Evolutionary conservation across 92 coral and sea anemone genomes (phyloP).

Genomic region (Palythoa heliodiscus): DNA sequence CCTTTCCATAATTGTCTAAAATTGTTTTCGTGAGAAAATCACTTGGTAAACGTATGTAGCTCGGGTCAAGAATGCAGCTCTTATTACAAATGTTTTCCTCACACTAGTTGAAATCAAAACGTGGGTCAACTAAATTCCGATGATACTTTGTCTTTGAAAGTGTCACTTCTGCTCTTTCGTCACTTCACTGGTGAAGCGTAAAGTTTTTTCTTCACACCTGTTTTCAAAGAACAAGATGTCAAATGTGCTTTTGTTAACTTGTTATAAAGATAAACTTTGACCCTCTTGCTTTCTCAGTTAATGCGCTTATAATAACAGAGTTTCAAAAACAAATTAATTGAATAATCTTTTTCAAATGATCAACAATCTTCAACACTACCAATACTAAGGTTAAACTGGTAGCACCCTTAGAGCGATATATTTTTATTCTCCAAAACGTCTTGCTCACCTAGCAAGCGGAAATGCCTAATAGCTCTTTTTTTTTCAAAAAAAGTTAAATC

Average conservation of each 20-base stretch:
- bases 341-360: no score
- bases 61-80: neutral
- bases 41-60: neutral
- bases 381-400: no score
- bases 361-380: no score
- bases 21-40: neutral
- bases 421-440: neutral
- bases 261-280: neutral
- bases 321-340: no score
- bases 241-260: neutral
- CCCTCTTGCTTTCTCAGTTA: neutral
- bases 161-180: neutral
- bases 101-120: neutral
- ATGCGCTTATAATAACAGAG: neutral
- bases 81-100: neutral
- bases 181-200: constrained; percentile 7
- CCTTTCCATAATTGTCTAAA: constrained; percentile 10
- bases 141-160: neutral
- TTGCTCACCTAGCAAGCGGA: neutral
- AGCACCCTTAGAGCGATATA: no score
- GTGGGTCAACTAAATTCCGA: neutral
- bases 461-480: neutral
- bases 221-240: neutral
- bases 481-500: neutral
- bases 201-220: neutral